Evolutionary conservation across 2,888 invertebrate genomes (phyloP).

Genomic region (Phaonia tiefii): DNA sequence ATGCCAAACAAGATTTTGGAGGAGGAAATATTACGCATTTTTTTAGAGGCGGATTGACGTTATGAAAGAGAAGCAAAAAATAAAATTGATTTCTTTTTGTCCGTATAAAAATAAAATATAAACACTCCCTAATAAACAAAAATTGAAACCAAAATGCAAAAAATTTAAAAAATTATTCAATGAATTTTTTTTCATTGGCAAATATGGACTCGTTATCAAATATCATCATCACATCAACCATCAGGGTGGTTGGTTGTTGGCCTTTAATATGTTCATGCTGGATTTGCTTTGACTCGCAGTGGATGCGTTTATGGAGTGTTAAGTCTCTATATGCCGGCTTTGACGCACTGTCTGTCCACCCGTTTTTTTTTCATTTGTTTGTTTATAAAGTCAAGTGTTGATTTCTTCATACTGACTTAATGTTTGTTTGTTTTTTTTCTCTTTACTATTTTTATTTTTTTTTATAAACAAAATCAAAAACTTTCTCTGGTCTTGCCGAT

Average conservation of each 20-base stretch:
- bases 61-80: not conserved
- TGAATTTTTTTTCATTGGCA: constrained; percentile 5
- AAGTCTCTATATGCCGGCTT: not conserved
- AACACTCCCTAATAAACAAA: constrained; percentile 1
- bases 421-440: constrained; percentile 6
- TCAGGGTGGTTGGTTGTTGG: not conserved
- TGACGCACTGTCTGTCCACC: not conserved
- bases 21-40: too few relatives aligned
- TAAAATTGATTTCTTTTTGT: not conserved
- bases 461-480: constrained; percentile 24
- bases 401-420: constrained; percentile 22
- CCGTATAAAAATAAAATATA: not conserved
- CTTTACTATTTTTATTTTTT: constrained; percentile 2
- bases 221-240: constrained; percentile 13
- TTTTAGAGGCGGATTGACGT: not conserved
- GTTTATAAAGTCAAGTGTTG: not conserved
- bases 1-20: not conserved
- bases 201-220: constrained; percentile 3
- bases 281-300: not conserved
- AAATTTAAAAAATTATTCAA: not conserved
- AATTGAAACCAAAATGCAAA: not conserved
- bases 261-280: not conserved
- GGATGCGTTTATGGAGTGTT: constrained; percentile 5
- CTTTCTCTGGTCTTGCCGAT: constrained; percentile 38
- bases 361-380: not conserved